phyloP scores from a whole-genome alignment of 1,140 invertebrate species.

The Trinorchestia longiramus region DNA sequence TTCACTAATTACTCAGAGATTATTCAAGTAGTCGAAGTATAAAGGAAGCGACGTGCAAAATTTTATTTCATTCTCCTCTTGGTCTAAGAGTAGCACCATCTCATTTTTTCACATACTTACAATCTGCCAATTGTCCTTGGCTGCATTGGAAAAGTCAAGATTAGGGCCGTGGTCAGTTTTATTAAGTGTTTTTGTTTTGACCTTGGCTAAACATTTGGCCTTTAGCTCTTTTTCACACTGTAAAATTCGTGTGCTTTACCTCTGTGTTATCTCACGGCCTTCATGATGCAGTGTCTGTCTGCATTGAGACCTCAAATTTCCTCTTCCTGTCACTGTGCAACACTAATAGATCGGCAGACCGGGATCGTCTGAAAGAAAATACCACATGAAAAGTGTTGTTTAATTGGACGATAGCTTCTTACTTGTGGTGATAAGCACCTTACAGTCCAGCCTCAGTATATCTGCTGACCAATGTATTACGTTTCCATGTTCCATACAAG shows the following conservation, averaged over 20 bases:
- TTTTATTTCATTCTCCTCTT: neutral
- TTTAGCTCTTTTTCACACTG: neutral
- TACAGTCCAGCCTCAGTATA: neutral
- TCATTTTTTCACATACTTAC: neutral
- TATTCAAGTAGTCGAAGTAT: neutral
- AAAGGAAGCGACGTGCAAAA: neutral
- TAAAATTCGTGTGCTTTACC: neutral
- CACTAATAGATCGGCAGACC: neutral
- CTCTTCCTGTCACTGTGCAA: neutral
- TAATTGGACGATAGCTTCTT: neutral
- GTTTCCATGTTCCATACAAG: neutral
- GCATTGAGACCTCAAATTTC: neutral
- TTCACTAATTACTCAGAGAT: neutral
- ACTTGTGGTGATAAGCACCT: neutral
- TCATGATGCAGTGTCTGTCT: neutral
- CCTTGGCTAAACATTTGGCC: neutral
- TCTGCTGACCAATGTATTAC: neutral
- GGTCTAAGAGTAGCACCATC: too few relatives aligned
- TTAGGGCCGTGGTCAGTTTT: neutral
- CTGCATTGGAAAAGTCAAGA: neutral
- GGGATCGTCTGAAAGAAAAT: neutral
- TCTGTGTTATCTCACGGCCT: neutral
- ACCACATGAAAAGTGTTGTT: too few relatives aligned
- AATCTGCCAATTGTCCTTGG: neutral
- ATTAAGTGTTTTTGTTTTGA: neutral